Base-by-base conservation (phyloP, 37 sponge, comb jelly and placozoan species). In the Beroe ovata region DNA sequence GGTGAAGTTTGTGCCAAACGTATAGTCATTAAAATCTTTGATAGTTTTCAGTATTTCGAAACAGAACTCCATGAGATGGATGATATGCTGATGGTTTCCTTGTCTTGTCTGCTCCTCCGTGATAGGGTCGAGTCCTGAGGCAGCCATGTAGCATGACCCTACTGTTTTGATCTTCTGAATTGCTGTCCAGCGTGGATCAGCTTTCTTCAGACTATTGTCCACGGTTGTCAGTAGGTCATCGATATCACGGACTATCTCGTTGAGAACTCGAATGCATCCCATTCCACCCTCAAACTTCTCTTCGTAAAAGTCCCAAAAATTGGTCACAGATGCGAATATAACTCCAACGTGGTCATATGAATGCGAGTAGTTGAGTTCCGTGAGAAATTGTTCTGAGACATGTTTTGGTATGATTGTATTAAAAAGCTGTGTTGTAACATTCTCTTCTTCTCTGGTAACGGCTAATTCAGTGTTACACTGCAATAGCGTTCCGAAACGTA, bases 291-390 rank as follows among this genome's bases (percentile, higher is more conserved):
- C 90, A 18, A 64, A 40, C 0, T 22, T 64, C 0, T 92, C 61
- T 21, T 34, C 38, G 54, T 89, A 90, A 29, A 94, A 93, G 2
- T 94, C 91, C 72, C 77, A 60, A 81, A 96, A 93, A 89, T 96
- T 96, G 60, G 90, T 93, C 23, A 96, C 93, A 26, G 95, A 93
- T 0, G 94, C 96, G 90, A 96, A 96, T 1, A 94, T 90, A 29
- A 96, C 96, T 26, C 95, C 95, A 33, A 94, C 96, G 88, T 93
- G 93, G 14, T 94, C 94, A 40, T 94, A 92, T 60, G 93, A 91
- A n/a, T 92, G 92, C 0, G 96, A 96, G 58, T 89, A 96, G 18
- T 35, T 39, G 54, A 77, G 84, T 42, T 77, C 84, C 20, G 54
- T 21, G 4, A 77, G 84, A 54, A 77, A 77, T 23, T 77, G 84